phyloP scores from a whole-genome alignment of 2,888 invertebrate species.

The Chymomyza fuscimana region DNA sequence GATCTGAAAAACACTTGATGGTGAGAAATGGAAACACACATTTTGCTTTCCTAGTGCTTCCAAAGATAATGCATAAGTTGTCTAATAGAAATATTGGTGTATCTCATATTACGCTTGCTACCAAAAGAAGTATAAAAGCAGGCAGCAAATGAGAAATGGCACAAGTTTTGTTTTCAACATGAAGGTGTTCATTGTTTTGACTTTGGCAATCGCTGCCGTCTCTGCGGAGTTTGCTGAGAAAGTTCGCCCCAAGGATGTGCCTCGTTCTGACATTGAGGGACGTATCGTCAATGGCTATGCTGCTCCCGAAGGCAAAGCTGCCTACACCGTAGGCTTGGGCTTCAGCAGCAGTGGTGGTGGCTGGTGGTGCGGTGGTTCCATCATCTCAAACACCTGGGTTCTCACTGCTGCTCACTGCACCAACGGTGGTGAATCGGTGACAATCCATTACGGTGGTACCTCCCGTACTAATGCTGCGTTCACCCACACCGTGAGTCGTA shows the following conservation, averaged over 20 bases:
- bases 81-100: not conserved
- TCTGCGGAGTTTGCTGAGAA: no score
- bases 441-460: slow-evolving; percentile 58
- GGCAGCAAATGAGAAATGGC: no score
- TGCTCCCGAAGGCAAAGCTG: slow-evolving; percentile 49
- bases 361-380: slow-evolving; percentile 43
- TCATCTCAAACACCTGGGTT: not conserved
- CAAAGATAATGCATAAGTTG: no score
- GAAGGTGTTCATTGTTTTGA: no score
- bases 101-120: no score
- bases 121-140: no score
- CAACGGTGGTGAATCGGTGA: slow-evolving; percentile 40
- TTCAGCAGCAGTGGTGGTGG: slow-evolving; percentile 15
- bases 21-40: no score
- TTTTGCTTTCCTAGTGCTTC: no score
- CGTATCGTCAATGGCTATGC: slow-evolving; percentile 58
- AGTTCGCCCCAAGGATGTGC: no score
- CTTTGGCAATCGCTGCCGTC: no score
- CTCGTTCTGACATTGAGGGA: not conserved
- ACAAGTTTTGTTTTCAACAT: no score
- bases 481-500: slow-evolving; percentile 45
- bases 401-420: slow-evolving; percentile 42
- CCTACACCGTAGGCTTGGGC: slow-evolving; percentile 58
- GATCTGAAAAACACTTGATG: no score
- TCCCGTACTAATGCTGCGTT: slow-evolving; percentile 49